Conservation (phyloP, 2,113 vertebrate species). For the Hippocampus abdominalis region DNA sequence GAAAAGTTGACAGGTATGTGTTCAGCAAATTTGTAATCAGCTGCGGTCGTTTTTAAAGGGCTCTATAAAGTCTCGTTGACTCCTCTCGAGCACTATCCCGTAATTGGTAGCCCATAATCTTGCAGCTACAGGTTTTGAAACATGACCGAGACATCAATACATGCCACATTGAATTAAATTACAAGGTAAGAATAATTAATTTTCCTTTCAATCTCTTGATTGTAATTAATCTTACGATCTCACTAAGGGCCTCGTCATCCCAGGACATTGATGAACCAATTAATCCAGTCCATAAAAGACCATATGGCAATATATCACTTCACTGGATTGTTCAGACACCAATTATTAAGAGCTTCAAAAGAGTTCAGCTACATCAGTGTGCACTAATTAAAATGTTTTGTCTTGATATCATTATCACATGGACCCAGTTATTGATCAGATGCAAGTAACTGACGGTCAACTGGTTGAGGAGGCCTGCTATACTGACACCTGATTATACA, state of each 20-base stretch:
- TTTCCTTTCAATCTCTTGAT: conserved; percentile 10
- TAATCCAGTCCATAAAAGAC: conserved; percentile 62
- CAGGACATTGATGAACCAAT: conserved; percentile 56
- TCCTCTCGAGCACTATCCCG: no score
- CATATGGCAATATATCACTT: conserved; percentile 60
- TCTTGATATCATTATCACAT: conserved; percentile 54
- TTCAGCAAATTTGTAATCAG: no score
- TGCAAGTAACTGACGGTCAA: conserved; percentile 30
- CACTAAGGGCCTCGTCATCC: conserved; percentile 36
- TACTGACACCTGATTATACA: conserved; percentile 8
- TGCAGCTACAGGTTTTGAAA: conserved; percentile 5
- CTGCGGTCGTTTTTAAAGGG: no score
- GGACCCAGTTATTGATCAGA: conserved; percentile 52
- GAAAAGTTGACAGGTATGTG: no score
- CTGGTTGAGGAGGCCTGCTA: conserved; percentile 1
- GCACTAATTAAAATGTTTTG: conserved; percentile 59
- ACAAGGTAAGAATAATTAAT: conserved; percentile 13
- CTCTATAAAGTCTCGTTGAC: no score
- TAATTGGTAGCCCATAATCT: not conserved
- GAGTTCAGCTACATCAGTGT: conserved; percentile 42
- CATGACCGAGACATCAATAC: conserved; percentile 1
- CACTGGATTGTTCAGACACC: conserved; percentile 57
- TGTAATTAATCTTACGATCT: conserved; percentile 20
- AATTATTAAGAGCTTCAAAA: conserved; percentile 62
- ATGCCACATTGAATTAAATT: conserved; percentile 19